A percentile compares a stretch with the other conserved stretches of the same genome.
phyloP scores from a whole-genome alignment of 2,113 vertebrate genomes.

The Calypte anna region DNA sequence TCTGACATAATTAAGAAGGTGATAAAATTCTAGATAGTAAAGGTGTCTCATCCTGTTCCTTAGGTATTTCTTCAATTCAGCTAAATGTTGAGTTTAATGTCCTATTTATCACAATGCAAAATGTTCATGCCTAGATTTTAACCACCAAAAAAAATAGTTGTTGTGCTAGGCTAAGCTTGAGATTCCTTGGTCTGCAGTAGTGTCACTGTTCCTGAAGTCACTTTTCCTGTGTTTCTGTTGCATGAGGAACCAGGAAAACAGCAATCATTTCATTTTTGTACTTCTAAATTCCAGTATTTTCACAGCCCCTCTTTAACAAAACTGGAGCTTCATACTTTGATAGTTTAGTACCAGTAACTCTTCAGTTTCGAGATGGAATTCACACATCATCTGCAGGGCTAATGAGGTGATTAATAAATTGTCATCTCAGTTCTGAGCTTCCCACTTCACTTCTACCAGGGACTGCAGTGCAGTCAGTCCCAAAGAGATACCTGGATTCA shows the following conservation, averaged over 20 bases:
- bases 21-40: neutral
- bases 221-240: neutral
- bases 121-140: neutral
- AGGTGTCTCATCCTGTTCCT: neutral
- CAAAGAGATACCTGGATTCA: fast-evolving
- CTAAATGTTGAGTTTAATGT: neutral
- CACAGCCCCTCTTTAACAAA: neutral
- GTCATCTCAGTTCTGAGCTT: neutral
- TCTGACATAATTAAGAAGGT: neutral
- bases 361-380: neutral
- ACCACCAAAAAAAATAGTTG: neutral
- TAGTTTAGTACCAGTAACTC: neutral
- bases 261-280: neutral
- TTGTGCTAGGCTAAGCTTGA: neutral
- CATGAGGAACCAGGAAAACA: neutral
- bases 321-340: neutral
- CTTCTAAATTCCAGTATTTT: neutral
- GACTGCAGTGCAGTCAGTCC: neutral
- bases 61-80: neutral
- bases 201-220: neutral
- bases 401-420: neutral
- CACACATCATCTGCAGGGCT: neutral
- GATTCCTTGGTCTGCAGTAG: neutral
- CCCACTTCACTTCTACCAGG: neutral
- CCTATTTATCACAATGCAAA: neutral